Base-by-base conservation (phyloP, 1,140 invertebrate species). In the Yoshiicerus persimilis region DNA sequence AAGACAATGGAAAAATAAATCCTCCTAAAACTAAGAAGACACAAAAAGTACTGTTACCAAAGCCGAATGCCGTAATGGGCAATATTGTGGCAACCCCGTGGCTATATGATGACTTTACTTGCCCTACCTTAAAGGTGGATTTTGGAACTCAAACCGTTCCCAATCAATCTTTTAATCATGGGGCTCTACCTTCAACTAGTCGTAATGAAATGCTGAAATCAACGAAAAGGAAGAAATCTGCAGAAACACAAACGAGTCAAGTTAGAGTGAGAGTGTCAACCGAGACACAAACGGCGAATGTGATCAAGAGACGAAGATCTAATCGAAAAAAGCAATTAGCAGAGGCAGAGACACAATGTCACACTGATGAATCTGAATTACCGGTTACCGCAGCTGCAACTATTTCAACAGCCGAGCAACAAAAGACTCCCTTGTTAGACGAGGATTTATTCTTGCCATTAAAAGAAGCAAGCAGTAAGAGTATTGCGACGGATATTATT, bases 131-230 rank as follows among this genome's bases (percentile, higher is more conserved):
- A 13, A 83, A 83, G 39, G 47, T 88, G 20, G 88, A 88, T 34
- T 88, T 88, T 64, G 88, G 86, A 23, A 88, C 88, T 9, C 88
- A 88, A 84, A 88, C 88, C n/a, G 85, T 75, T 13, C 39, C 84
- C 16, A 41, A 30, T 25, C 11, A 20, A 27, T 39, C 39, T 41
- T 27, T 25, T 30, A 39, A 84, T 4, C 83, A 85, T 27, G 9
- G 23, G 23, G 16, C 23, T 2, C 38, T 56, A 20, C 20, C 34
- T 25, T n/a, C 77, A n/a, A 41, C 27, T 47, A 27, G 36, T 27
- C 47, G 9, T 36, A n/a, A 36, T n/a, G 27, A 32, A 38, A 23
- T 32, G 13, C n/a, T 9, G 5, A 83, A 84, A 32, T 30, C 25
- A 23, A 13, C 39, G 3, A 88, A 88, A 84, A n/a, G 88, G 23